Conservation (phyloP, 1,140 invertebrate species). For the Papilio glaucus region DNA sequence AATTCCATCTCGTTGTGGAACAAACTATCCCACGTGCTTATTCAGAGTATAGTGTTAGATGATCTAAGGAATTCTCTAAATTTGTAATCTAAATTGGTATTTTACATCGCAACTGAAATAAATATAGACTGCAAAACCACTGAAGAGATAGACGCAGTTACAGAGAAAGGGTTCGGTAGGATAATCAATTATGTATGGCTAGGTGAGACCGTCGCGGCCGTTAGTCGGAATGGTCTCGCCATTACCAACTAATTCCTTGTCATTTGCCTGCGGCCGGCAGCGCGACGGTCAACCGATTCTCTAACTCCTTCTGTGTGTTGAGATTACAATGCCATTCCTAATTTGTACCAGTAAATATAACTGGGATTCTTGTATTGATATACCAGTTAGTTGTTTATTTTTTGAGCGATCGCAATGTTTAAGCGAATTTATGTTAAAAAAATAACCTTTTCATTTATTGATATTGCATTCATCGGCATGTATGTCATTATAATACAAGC, state of each 20-base stretch:
- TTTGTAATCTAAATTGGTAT: too few relatives aligned
- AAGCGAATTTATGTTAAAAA: neutral
- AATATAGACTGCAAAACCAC: neutral
- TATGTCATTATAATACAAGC: too few relatives aligned
- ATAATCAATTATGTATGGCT: conserved; percentile 79
- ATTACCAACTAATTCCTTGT: conserved; percentile 80
- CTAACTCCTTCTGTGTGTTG: conserved; percentile 20
- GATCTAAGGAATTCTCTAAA: too few relatives aligned
- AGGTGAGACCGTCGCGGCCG: conserved; percentile 70
- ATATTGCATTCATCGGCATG: too few relatives aligned
- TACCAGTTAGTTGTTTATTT: neutral
- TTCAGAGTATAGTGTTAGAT: too few relatives aligned
- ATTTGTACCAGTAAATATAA: conserved; percentile 20
- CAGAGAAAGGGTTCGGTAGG: conserved; percentile 57
- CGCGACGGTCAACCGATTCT: conserved; percentile 67
- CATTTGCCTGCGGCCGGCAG: conserved; percentile 74
- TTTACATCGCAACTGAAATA: neutral
- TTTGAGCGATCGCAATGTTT: neutral
- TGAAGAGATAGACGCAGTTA: conserved; percentile 19
- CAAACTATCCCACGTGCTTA: too few relatives aligned
- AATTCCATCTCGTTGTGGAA: too few relatives aligned
- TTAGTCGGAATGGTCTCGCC: conserved; percentile 78
- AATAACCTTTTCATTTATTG: too few relatives aligned
- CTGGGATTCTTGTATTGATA: conserved; percentile 6
- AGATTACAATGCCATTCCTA: conserved; percentile 15